Evolutionary conservation across 2,113 vertebrate species (phyloP), one percentile per base, ranked within the genome.

Genomic region (Lichenostomus cassidix): DNA sequence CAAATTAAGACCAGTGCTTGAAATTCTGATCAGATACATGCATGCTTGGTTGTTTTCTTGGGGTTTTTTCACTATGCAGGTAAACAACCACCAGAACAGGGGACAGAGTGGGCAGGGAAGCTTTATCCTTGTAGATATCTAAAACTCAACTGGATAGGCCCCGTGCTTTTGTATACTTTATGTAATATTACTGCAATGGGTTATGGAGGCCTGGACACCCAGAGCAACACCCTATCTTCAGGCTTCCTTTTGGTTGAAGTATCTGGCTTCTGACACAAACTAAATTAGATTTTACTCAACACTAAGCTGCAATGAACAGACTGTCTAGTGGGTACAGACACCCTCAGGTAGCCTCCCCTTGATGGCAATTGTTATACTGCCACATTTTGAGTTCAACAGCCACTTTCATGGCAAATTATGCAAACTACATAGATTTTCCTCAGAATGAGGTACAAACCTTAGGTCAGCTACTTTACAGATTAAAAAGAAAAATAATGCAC

Each of bases 241-340:
- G 14, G 55, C 11, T 70, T 65, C 53, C n/a, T 87, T 65, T 77
- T 58, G 67, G 22, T 18, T 59, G 42, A 87, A 35, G n/a, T 11
- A 41, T 39, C 63, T 67, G 46, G 23, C 33, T 92, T 81, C 64
- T 69, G 49, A 91, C 71, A 79, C 12, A 86, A 78, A 47, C 23
- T 67, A 93, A 92, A 77, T 90, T 89, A 90, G 50, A 77, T 90
- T 94, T 90, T 64, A 60, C 31, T 55, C 81, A 64, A 11, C 20
- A 44, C 28, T 55, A 59, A 84, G 13, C 27, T 69, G 73, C 83
- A 89, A 31, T 9, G 29, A 90, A 59, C 41, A 79, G 65, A 47
- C 31, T 81, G 25, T 21, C 49, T 53, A 81, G 52, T 10, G 19
- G 65, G 37, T 18, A 85, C 25, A 56, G 67, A 52, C 59, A 23